These are phyloP conservation scores for Muricea muricata DNA, from an alignment of 92 coral and sea anemone genomes.

Conservation along the genomic window DNA sequence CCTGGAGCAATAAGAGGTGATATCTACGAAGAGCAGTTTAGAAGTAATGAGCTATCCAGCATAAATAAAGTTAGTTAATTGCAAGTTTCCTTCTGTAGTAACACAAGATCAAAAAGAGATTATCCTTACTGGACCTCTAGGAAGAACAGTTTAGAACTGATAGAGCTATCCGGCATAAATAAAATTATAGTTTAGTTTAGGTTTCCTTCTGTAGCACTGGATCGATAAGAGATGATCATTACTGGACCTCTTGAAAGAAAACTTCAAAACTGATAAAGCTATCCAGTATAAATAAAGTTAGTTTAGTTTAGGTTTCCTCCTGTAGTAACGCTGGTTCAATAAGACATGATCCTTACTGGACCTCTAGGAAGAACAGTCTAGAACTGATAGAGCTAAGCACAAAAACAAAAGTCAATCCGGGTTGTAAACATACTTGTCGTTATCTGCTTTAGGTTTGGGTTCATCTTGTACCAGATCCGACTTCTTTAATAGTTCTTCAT, in stretches of 20 bases:
- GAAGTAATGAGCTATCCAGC: no score
- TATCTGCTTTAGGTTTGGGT: background rate
- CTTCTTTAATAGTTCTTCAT: slow-evolving; percentile 83
- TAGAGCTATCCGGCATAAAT: background rate
- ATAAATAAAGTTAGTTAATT: no score
- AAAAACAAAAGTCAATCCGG: no score
- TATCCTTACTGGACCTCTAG: background rate
- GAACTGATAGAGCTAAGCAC: no score
- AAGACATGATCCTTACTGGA: background rate
- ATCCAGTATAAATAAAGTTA: no score
- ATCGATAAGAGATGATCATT: background rate
- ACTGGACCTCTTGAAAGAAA: background rate
- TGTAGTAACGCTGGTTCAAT: background rate
- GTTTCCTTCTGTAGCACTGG: background rate
- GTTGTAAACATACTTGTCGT: slow-evolving; percentile 5
- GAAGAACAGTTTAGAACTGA: background rate
- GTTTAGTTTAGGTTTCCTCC: no score
- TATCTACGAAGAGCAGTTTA: no score
- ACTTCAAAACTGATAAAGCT: no score
- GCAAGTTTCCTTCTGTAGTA: background rate
- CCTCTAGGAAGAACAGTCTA: no score
- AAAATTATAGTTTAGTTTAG: background rate
- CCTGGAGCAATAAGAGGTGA: no score
- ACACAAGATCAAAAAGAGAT: background rate
- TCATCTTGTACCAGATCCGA: slow-evolving; percentile 81